Percentiles rank a stretch among this genome's conserved stretches.
These are phyloP conservation scores for Eupithecia tripunctaria DNA, from an alignment of 2,888 invertebrate genomes.

Conservation along the genomic window DNA sequence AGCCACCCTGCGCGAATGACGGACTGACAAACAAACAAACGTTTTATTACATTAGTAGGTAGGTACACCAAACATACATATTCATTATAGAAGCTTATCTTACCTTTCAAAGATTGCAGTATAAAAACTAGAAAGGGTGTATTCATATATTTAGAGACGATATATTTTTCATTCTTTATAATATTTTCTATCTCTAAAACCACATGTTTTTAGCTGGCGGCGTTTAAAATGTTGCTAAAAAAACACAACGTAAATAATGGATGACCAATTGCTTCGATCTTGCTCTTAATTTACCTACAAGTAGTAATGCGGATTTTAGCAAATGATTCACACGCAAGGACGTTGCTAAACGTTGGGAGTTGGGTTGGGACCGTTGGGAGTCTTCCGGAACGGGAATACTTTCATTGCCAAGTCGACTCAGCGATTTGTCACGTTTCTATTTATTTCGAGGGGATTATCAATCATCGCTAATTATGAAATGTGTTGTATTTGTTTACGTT, in stretches of 20 bases:
- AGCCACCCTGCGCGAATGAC: slow-evolving; percentile 59
- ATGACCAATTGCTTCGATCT: too few relatives aligned
- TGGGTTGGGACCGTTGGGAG: too few relatives aligned
- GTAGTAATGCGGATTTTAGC: slow-evolving; percentile 20
- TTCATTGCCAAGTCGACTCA: slow-evolving; percentile 46
- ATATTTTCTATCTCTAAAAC: too few relatives aligned
- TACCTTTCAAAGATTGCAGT: too few relatives aligned
- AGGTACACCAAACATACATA: too few relatives aligned
- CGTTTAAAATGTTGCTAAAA: too few relatives aligned
- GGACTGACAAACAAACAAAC: slow-evolving; percentile 51
- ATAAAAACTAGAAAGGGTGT: too few relatives aligned
- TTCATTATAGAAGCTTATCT: too few relatives aligned
- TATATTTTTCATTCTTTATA: too few relatives aligned
- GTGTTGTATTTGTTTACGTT: slow-evolving; percentile 11
- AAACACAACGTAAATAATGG: too few relatives aligned
- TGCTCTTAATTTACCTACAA: background rate
- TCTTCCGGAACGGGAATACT: slow-evolving; percentile 41
- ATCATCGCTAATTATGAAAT: slow-evolving; percentile 23
- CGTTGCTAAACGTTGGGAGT: slow-evolving; percentile 21
- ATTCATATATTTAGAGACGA: too few relatives aligned
- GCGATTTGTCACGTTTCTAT: slow-evolving; percentile 38
- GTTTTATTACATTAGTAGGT: slow-evolving; percentile 24
- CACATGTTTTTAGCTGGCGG: too few relatives aligned
- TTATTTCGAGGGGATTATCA: slow-evolving; percentile 23
- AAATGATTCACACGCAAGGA: slow-evolving; percentile 31